Conservation (phyloP, 2,797 vertebrate genomes). For the Pristis pectinata region DNA sequence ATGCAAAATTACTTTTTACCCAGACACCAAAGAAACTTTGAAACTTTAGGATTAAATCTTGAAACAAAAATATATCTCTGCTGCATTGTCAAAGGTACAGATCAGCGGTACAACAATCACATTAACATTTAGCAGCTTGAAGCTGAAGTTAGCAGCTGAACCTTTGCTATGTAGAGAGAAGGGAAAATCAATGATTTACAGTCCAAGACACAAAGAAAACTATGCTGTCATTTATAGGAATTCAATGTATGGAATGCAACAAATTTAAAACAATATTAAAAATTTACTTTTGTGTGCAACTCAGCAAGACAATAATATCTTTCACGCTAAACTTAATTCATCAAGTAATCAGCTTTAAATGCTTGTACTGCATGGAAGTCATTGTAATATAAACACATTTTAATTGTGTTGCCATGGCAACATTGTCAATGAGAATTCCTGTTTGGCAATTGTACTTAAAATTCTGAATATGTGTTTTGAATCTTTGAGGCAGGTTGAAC, state of each 20-base stretch:
- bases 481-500: constrained; percentile 24
- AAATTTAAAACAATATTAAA: not conserved
- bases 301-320: not conserved
- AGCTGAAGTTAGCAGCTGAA: constrained; percentile 1
- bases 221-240: not conserved
- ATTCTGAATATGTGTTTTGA: constrained; percentile 29
- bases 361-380: not conserved
- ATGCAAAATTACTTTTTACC: not conserved
- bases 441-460: constrained; percentile 34
- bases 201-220: not conserved
- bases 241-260: not conserved
- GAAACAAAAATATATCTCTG: not conserved
- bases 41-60: not conserved
- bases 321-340: not conserved
- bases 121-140: not conserved
- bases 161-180: not conserved
- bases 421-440: constrained; percentile 22
- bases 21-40: not conserved
- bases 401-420: constrained; percentile 27
- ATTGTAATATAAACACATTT: constrained; percentile 35
- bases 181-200: not conserved
- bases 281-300: not conserved
- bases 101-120: not conserved
- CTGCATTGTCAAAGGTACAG: not conserved
- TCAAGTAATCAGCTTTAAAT: not conserved